These are phyloP conservation scores for Vireo griseus DNA, from an alignment of 2,797 vertebrate species.

Conservation along the genomic window DNA sequence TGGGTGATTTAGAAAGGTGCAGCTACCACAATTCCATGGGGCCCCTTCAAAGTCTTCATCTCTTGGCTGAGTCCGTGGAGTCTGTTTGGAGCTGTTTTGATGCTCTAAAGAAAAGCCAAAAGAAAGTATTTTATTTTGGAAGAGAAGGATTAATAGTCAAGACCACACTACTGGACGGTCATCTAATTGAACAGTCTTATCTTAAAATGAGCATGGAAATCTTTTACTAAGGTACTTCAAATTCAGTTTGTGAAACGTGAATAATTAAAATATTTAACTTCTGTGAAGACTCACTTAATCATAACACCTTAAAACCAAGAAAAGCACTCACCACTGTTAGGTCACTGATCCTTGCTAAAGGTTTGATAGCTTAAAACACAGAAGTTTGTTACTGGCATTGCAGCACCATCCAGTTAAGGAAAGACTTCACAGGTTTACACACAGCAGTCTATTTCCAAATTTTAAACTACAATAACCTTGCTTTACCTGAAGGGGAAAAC, in stretches of 20 bases:
- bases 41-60: slow-evolving; percentile 98
- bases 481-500: neutral
- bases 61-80: slow-evolving; percentile 77
- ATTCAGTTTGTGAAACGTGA: neutral
- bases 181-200: neutral
- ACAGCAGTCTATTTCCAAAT: neutral
- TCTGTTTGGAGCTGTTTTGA: slow-evolving; percentile 74
- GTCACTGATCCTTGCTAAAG: neutral
- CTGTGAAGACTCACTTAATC: neutral
- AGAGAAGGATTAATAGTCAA: neutral
- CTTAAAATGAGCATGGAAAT: neutral
- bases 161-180: neutral
- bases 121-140: neutral
- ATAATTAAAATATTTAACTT: neutral
- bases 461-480: neutral
- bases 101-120: slow-evolving; percentile 67
- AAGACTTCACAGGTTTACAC: neutral
- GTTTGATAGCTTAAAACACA: neutral
- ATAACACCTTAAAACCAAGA: neutral
- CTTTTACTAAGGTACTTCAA: neutral
- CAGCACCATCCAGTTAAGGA: neutral
- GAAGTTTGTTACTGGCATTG: neutral
- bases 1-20: slow-evolving; percentile 99
- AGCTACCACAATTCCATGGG: slow-evolving; percentile 97
- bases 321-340: neutral